Evolutionary conservation across 2,797 vertebrate species (phyloP), one percentile per base, ranked within the genome.

Genomic region (Etheostoma perlongum): DNA sequence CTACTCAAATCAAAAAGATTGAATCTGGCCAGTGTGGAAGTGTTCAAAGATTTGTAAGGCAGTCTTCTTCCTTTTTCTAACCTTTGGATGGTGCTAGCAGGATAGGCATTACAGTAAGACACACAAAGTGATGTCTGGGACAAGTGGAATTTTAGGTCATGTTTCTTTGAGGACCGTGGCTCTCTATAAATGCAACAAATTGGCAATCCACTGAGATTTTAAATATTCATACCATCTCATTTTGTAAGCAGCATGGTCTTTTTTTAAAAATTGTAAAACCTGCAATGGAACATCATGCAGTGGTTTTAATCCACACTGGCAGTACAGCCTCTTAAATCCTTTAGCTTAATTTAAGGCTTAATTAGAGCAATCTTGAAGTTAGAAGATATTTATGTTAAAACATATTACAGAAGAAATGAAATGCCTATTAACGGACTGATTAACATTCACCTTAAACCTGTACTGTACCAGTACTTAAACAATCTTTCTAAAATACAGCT

Each of bases 401-500:
- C 11, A 40, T 42, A 2, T 48, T 57, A 30, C 12, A 49, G 5
- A 30, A 58, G 1, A 68, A 60, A 40, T 7, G 0, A 48, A 42
- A 59, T 23, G 15, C 6, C 2, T 82, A 68, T 5, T 25, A 59
- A 74, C 47, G 53, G 25, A 44, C 6, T 21, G 9, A 54, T 9
- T 40, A 46, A 66, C 25, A 51, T 55, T 68, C 16, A 48, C 36
- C 33, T 40, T 1, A 60, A 53, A 57, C 9, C 12, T 27, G 2
- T 11, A 7, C 49, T 19, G 21, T 23, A 23, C 21, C 59, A 21
- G 16, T 44, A 53, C 11, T 23, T 42, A 7, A 54, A 58, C 11
- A 1, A 46, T 33, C 21, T 62, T 72, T 63, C 2, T 49, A 69
- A 64, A 73, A 25, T 62, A 42, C 4, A 68, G 19, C 10, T 71